Evolutionary conservation across 2,113 vertebrate genomes (phyloP).

Genomic region (Oryctolagus cuniculus): mOryCun1.1 NC_091432.1:151186501-151187000

Average conservation of each 20-base stretch:
- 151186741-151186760: background rate
- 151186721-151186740: background rate
- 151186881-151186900: background rate
- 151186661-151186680: background rate
- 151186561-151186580: background rate
- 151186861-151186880: background rate
- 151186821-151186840: background rate
- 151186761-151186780: background rate
- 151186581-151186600: background rate
- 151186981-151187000: background rate
- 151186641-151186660: background rate
- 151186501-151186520: background rate
- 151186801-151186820: background rate
- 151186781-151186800: background rate
- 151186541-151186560: background rate
- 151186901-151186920: background rate
- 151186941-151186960: background rate
- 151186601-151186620: background rate
- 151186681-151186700: background rate
- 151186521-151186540: background rate
- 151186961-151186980: background rate
- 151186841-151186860: background rate
- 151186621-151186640: background rate
- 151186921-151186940: conserved; percentile 14
- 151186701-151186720: background rate